phyloP scores from a whole-genome alignment of 2,797 vertebrate genomes.

The Acrossocheilus fasciatus region DNA sequence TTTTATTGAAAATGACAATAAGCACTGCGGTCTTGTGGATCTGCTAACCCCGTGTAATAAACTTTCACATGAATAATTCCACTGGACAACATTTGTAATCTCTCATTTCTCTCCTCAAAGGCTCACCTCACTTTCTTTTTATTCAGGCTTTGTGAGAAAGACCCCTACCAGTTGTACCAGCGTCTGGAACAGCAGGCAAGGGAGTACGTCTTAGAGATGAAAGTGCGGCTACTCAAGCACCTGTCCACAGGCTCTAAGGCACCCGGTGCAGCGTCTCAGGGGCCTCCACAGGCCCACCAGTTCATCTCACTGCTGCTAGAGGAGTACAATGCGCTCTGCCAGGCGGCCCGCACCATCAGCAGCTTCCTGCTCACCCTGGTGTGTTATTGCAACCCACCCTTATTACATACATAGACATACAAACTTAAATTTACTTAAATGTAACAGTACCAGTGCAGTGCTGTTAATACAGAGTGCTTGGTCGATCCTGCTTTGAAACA shows the following conservation, averaged over 20 bases:
- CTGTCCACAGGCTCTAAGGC: slow-evolving; percentile 87
- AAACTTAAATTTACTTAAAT: not conserved
- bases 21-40: not conserved
- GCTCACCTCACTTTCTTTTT: not conserved
- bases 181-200: slow-evolving; percentile 96
- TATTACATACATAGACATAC: not conserved
- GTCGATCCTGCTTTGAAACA: not conserved
- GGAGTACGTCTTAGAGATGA: slow-evolving; percentile 97
- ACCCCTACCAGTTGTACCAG: slow-evolving; percentile 98
- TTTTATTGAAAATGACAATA: not conserved
- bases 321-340: slow-evolving; percentile 94
- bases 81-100: not conserved
- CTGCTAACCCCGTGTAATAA: not conserved
- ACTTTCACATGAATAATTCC: not conserved
- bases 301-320: slow-evolving; percentile 96
- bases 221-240: slow-evolving; percentile 93
- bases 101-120: not conserved
- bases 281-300: slow-evolving; percentile 93
- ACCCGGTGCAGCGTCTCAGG: slow-evolving; percentile 77
- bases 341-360: slow-evolving; percentile 96
- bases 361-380: slow-evolving; percentile 97
- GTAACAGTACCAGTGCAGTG: not conserved
- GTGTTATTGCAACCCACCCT: slow-evolving; percentile 56
- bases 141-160: slow-evolving; percentile 92
- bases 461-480: not conserved